These are phyloP conservation scores for Morone chrysops DNA, from an alignment of 2,113 vertebrate genomes.

Conservation along the genomic window DNA sequence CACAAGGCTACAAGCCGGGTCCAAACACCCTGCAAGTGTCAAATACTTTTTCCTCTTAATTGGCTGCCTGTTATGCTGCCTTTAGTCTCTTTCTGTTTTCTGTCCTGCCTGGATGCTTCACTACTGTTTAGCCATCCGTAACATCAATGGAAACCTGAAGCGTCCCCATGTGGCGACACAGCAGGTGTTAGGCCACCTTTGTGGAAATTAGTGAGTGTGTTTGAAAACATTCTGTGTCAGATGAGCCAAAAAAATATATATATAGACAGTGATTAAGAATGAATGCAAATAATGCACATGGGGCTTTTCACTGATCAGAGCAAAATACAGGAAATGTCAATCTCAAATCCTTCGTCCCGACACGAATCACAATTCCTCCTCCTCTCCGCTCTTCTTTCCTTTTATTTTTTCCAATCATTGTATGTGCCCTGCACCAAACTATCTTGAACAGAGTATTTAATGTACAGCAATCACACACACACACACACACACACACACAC, in stretches of 20 bases:
- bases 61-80: constrained; percentile 10
- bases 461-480: constrained; percentile 40
- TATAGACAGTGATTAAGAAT: neutral
- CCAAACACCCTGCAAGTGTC: constrained; percentile 20
- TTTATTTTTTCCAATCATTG: constrained; percentile 22
- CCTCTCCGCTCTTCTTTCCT: neutral
- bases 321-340: neutral
- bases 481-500: constrained; percentile 28
- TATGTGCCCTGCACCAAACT: constrained; percentile 17
- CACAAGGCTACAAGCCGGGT: neutral
- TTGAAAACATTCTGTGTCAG: neutral
- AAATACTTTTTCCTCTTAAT: constrained; percentile 5
- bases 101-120: constrained; percentile 1
- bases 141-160: neutral
- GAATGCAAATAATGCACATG: neutral
- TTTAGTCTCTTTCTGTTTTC: neutral
- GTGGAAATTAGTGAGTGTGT: neutral
- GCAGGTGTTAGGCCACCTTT: neutral
- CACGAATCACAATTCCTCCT: neutral
- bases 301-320: neutral
- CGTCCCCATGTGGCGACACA: neutral
- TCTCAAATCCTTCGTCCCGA: neutral
- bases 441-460: constrained; percentile 38
- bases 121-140: constrained; percentile 4
- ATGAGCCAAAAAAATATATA: neutral